Base-by-base conservation (phyloP, 2,888 invertebrate species). In the Alloscopus bannaensis region DNA sequence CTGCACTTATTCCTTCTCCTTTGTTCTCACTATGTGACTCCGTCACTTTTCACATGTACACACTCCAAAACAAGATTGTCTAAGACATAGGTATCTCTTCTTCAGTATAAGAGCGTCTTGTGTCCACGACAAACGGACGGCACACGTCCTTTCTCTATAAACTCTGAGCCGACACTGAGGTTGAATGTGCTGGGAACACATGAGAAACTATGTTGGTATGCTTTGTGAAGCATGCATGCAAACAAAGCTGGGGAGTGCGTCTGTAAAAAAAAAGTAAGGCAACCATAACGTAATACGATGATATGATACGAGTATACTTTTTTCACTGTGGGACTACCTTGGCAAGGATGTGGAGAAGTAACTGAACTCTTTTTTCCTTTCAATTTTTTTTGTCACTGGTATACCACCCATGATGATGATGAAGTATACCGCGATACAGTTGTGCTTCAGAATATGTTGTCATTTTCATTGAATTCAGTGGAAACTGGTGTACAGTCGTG, bases 341-440 rank as follows among this genome's bases (percentile, higher is more conserved):
- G 77, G 47, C 77, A 78, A 78, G 77, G 77, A 78, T 78, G 75
- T 68, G 75, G 36, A 75, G 57, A 77, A 78, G 77, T 78, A 78
- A 78, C 77, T 78, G 77, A 78, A 78, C 77, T 65, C 59, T 78
- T 77, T 20, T 57, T 69, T 65, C 20, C 42, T 60, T 59, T 40
- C n/a, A n/a, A 47, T 13, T 36, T 36, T 36, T 36, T 6, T 36
- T 36, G 36, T 36, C 13, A 13, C 36, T 36, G 36, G 36, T 36
- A 36, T 36, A 36, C 36, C 36, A 36, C 13, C 13, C 13, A 36
- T 36, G 6, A 36, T 13, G 13, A 6, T 36, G 8, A 36, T 36
- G 36, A 6, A 36, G 13, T 36, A n/a, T n/a, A n/a, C n/a, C n/a
- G n/a, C n/a, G n/a, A n/a, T n/a, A n/a, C n/a, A n/a, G n/a, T n/a